These are phyloP conservation scores for Phrynocephalus vlangalii DNA, from an alignment of 2,797 vertebrate genomes.

Conservation along the genomic window DNA sequence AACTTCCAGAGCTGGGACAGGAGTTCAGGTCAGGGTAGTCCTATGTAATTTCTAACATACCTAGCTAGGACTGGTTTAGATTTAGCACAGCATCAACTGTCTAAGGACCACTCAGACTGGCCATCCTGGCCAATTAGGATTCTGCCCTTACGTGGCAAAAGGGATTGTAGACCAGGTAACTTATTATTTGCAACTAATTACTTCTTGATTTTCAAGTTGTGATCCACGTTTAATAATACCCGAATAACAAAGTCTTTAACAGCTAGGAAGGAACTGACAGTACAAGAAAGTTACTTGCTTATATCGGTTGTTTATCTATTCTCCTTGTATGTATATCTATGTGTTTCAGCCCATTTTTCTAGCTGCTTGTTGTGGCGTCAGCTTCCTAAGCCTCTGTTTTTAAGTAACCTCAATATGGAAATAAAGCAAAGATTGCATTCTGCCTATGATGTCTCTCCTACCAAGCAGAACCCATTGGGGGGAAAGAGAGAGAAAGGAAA, in stretches of 20 bases:
- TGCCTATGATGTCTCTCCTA: slow-evolving; percentile 18
- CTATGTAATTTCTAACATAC: too few relatives aligned
- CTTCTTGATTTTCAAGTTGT: background rate
- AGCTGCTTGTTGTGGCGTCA: background rate
- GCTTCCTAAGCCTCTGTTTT: background rate
- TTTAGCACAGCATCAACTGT: too few relatives aligned
- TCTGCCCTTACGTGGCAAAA: too few relatives aligned
- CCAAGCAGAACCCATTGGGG: background rate
- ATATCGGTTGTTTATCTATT: background rate
- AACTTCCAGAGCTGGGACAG: background rate
- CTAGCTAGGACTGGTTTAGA: too few relatives aligned
- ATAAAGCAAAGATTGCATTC: slow-evolving; percentile 36
- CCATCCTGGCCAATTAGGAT: too few relatives aligned
- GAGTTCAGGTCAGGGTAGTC: background rate
- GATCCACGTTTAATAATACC: background rate
- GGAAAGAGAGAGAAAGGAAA: background rate
- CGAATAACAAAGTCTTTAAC: background rate
- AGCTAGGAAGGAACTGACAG: background rate
- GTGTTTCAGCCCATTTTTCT: background rate
- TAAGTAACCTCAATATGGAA: slow-evolving; percentile 6
- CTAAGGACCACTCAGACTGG: too few relatives aligned
- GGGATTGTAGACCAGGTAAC: too few relatives aligned
- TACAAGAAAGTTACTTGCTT: background rate
- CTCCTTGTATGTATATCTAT: background rate
- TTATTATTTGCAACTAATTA: too few relatives aligned